Evolutionary conservation across 2,888 invertebrate species (phyloP), one percentile per base, ranked within the genome.

Genomic region (Tipula lateralis): DNA sequence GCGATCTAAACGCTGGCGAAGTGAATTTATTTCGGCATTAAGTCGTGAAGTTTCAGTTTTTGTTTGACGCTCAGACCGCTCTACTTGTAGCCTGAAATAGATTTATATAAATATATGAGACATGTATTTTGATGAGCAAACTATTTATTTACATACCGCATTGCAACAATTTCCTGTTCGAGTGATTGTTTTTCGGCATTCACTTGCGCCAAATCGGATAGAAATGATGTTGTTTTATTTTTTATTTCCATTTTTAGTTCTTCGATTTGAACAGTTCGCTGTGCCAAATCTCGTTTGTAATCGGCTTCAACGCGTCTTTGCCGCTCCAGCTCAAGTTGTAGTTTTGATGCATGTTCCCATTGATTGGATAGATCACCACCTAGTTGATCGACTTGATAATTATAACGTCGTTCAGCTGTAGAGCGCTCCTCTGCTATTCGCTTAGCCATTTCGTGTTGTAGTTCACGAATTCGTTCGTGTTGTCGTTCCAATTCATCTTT

Each of bases 161-260:
- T 91, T 30, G 93, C 92, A 0, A 95, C 93, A n/a, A 96, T 91
- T 87, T 96, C 96, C 87, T 96, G 95, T 86, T 96, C 96, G 7
- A 95, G 89, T 0, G 95, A 94, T 34, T 95, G 94, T 87, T 95
- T 95, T 88, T 96, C 96, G 0, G 95, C 95, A 84, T 94, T 92
- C 4, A 93, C 93, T 87, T 95, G 94, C 5, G 94, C 93, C 86
- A 96, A 90, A 87, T 96, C 96, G 0, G 95, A 95, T 89, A 96
- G 94, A 82, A 96, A 92, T 36, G 92, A 93, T 6, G 88, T 87
- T 0, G 90, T 94, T 91, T 96, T 96, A 86, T 92, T 93, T 87
- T 95, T 94, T 85, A 96, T 91, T 87, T 96, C 96, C 91, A 94
- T 94, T 88, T 95, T 94, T 2, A 96, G 89, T 86, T 96, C 96